Evolutionary conservation across 1,140 invertebrate species (phyloP).

Genomic region (Epicauta chinensis): DNA sequence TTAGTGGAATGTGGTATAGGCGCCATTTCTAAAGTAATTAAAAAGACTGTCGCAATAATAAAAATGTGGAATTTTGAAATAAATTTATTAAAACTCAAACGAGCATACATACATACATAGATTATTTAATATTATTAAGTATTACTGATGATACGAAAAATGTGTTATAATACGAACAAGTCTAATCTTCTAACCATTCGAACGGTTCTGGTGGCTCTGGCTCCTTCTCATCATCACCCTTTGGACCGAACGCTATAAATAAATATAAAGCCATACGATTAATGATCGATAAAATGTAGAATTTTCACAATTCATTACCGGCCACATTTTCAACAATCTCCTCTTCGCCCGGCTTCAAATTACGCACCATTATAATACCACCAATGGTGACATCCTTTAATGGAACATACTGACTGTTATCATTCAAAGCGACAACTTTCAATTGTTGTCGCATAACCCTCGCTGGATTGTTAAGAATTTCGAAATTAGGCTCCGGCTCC

Average conservation of each 20-base stretch:
- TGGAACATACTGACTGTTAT: conserved; percentile 73
- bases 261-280: conserved; percentile 21
- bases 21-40: too few relatives aligned
- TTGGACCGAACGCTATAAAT: conserved; percentile 78
- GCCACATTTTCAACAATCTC: conserved; percentile 92
- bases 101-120: too few relatives aligned
- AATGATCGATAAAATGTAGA: neutral
- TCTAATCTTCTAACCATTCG: conserved; percentile 84
- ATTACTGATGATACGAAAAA: too few relatives aligned
- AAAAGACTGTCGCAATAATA: too few relatives aligned
- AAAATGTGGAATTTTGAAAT: too few relatives aligned
- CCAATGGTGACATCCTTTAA: conserved; percentile 91
- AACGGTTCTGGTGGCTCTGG: conserved; percentile 96
- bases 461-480: conserved; percentile 91
- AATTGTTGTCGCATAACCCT: conserved; percentile 90
- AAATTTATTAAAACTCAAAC: too few relatives aligned
- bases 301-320: conserved; percentile 22
- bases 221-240: conserved; percentile 91
- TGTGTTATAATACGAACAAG: neutral
- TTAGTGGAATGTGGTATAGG: too few relatives aligned
- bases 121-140: too few relatives aligned
- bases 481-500: conserved; percentile 82
- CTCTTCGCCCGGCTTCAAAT: conserved; percentile 71
- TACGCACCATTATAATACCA: conserved; percentile 92
- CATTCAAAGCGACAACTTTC: conserved; percentile 76